Evolutionary conservation across 2,888 invertebrate species (phyloP), one percentile per base, ranked within the genome.

Genomic region (Monochamus alternatus): DNA sequence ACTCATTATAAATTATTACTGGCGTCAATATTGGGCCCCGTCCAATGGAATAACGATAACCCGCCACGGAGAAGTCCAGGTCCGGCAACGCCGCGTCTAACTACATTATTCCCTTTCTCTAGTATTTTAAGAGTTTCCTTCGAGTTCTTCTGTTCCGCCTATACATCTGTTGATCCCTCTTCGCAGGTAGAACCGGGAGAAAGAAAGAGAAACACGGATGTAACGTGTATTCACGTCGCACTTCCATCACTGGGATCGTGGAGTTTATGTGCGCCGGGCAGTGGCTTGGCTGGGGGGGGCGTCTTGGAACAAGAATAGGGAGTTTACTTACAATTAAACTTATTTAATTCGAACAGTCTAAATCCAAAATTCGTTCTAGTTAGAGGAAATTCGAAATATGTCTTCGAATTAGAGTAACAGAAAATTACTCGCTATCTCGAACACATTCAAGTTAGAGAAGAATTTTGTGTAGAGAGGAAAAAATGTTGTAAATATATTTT

Each of bases 131-230:
- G 55, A 55, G 43, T 59, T 59, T 59, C 55, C 68, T 55, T 68
- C 58, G 68, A 44, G 68, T 59, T 69, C 69, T 60, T 60, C 60
- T 43, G 69, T 69, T 69, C 69, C 69, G 69, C 69, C 69, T 60
- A n/a, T 60, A 69, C 69, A 69, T 69, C 69, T 69, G 69, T 69
- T 69, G 69, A 60, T 59, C 69, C 69, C 69, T 69, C 69, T 60
- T 51, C 10, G 44, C 69, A 69, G 69, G 69, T 69, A 69, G 60
- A 69, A 38, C 68, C 14, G 44, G 59, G 51, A 51, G 44, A 44
- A 44, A 60, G 69, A 69, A 60, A 43, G 44, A 58, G 59, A 59
- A 51, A 69, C 59, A 60, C 47, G 47, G 69, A 55, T 58, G 55
- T 68, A 68, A 58, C 68, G 38, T 58, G 68, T 58, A 58, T 58